Evolutionary conservation across 2,888 invertebrate species (phyloP).

Genomic region (Taenaris catops): DNA sequence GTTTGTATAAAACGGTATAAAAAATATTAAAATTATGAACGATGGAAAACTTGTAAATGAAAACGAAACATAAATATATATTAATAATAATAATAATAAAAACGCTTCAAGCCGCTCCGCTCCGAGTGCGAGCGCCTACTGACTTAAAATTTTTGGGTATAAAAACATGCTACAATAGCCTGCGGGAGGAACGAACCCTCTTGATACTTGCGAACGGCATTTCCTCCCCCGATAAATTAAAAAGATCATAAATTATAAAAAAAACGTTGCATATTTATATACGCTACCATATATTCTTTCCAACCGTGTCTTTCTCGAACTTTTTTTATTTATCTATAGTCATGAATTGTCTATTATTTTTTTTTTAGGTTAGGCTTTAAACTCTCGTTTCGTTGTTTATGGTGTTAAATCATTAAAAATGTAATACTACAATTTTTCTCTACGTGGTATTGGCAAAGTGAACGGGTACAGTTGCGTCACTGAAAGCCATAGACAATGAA

Average conservation of each 20-base stretch:
- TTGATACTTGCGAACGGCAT: conserved; percentile 53
- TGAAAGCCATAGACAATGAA: no score
- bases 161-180: conserved; percentile 80
- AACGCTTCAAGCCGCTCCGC: conserved; percentile 76
- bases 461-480: no score
- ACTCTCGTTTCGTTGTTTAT: no score
- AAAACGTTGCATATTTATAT: no score
- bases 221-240: conserved; percentile 3
- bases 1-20: conserved; percentile 78
- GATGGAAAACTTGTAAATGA: conserved; percentile 79
- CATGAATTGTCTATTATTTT: no score
- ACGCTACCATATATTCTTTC: no score
- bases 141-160: conserved; percentile 81
- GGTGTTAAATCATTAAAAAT: no score
- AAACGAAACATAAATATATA: conserved; percentile 81
- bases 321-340: no score
- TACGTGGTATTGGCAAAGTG: no score
- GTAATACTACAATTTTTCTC: no score
- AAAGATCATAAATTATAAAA: neutral
- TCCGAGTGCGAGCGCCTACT: conserved; percentile 79
- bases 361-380: no score
- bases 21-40: conserved; percentile 79
- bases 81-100: conserved; percentile 78
- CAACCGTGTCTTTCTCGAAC: no score
- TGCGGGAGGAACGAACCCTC: conserved; percentile 47